These are phyloP conservation scores for Gryllus longicercus DNA, from an alignment of 2,888 invertebrate species.

Conservation along the genomic window DNA sequence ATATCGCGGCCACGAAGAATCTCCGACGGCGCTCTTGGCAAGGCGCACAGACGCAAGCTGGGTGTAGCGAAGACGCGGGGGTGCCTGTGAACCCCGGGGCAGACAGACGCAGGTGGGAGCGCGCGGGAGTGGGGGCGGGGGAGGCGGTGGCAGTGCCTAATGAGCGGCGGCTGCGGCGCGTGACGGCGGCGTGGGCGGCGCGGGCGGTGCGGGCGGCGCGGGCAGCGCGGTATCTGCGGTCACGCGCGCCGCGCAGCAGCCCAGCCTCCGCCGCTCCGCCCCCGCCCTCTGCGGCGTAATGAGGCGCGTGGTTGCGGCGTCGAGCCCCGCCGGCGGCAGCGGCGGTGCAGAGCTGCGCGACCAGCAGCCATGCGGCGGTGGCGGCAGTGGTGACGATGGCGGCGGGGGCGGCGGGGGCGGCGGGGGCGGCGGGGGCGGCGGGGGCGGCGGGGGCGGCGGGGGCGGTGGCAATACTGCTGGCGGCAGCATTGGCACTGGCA, in stretches of 20 bases:
- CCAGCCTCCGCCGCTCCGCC: not conserved
- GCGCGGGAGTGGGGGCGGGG: not conserved
- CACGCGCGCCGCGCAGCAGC: slow-evolving; percentile 7
- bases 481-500: not conserved
- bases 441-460: not conserved
- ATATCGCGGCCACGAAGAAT: too few relatives aligned
- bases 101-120: not conserved
- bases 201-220: not conserved
- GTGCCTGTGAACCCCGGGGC: too few relatives aligned
- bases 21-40: too few relatives aligned
- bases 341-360: not conserved
- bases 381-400: not conserved
- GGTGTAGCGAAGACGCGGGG: too few relatives aligned
- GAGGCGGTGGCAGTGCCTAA: not conserved
- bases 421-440: not conserved
- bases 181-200: not conserved
- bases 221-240: not conserved
- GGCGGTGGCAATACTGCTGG: not conserved
- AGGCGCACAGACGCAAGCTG: too few relatives aligned
- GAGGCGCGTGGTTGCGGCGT: not conserved
- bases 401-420: not conserved
- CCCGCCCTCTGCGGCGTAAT: not conserved
- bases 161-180: not conserved
- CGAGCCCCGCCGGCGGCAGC: not conserved
- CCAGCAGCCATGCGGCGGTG: not conserved